Percentiles rank a stretch among this genome's conserved stretches.
These are phyloP conservation scores for Germaria angustata DNA, from an alignment of 2,888 invertebrate species.

Conservation along the genomic window DNA sequence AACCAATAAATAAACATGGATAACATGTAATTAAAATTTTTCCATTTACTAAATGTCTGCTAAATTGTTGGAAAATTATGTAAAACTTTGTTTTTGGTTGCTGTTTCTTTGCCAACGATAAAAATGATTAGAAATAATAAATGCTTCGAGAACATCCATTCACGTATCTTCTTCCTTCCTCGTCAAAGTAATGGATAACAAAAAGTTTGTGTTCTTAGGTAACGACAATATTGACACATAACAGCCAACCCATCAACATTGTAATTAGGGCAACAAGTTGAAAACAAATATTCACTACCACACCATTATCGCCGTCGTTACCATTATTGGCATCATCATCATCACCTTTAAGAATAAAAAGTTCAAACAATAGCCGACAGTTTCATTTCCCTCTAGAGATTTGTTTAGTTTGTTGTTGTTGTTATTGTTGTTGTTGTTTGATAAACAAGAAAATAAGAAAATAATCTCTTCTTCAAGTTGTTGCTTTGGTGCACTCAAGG, in stretches of 20 bases:
- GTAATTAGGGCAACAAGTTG: conserved; percentile 13
- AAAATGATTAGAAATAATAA: not conserved
- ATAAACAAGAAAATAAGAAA: not conserved
- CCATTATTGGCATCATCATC: not conserved
- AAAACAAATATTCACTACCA: not conserved
- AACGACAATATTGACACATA: not conserved
- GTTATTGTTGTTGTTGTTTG: no score
- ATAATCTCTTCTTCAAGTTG: not conserved
- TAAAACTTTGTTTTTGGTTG: not conserved
- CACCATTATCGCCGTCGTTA: conserved; percentile 5
- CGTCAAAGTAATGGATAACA: not conserved
- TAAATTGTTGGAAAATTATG: not conserved
- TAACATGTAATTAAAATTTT: no score
- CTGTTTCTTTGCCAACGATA: not conserved
- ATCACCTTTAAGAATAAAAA: conserved; percentile 1
- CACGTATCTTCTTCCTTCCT: no score
- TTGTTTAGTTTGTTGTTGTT: not conserved
- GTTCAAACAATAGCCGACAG: not conserved
- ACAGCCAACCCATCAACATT: not conserved
- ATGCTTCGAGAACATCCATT: not conserved
- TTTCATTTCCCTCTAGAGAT: conserved; percentile 26
- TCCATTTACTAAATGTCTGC: not conserved
- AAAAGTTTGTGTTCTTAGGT: conserved; percentile 5
- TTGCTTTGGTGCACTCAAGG: not conserved
- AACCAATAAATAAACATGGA: no score